Evolutionary conservation across 1,140 invertebrate species (phyloP).

Genomic region (Formica selysi): DNA sequence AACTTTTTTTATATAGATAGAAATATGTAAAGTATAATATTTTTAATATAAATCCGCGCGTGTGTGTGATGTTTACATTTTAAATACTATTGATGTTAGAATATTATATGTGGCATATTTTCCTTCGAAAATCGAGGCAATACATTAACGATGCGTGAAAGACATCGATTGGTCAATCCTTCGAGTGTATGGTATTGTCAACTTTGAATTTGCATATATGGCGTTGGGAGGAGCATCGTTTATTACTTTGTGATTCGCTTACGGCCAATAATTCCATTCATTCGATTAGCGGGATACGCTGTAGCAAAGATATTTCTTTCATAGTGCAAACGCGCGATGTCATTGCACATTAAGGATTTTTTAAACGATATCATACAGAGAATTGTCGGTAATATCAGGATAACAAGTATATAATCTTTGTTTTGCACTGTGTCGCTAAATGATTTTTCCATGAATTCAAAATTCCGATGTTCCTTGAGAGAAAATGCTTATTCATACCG

Average conservation of each 20-base stretch:
- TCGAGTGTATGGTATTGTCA: slow-evolving; percentile 45
- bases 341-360: not conserved
- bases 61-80: not conserved
- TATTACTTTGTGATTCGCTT: slow-evolving; percentile 46
- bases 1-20: not conserved
- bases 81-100: not conserved
- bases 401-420: not conserved
- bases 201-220: slow-evolving; percentile 71
- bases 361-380: not conserved
- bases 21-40: slow-evolving; percentile 10
- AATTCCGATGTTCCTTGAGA: not conserved
- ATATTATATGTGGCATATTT: not conserved
- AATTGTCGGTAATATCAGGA: not conserved
- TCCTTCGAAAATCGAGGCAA: slow-evolving; percentile 19
- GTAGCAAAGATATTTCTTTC: not conserved
- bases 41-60: not conserved
- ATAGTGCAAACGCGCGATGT: not conserved
- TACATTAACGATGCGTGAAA: slow-evolving; percentile 43
- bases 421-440: not conserved
- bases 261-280: slow-evolving; percentile 33
- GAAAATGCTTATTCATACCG: not conserved
- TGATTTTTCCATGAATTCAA: not conserved
- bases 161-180: slow-evolving; percentile 36
- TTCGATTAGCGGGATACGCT: slow-evolving; percentile 14
- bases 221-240: slow-evolving; percentile 7